A percentile compares a stretch with the other conserved stretches of the same genome.
Conservation (phyloP, 2,888 invertebrate genomes). For the Chloroclystis v-ata region DNA sequence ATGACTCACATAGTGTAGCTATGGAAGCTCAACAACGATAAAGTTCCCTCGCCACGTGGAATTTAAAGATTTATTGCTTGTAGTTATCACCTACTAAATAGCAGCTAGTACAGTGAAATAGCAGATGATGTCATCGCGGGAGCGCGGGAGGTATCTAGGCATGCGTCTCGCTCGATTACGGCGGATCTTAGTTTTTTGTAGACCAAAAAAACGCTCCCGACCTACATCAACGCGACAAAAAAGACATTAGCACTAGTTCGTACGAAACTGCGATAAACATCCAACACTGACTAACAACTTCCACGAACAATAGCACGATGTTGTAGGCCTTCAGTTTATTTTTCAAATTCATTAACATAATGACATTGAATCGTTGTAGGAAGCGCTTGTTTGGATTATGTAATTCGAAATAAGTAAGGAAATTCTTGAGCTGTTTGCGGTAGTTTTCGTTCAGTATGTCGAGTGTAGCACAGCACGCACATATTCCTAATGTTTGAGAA, state of each 20-base stretch:
- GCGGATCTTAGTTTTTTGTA: conserved; percentile 52
- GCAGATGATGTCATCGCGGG: conserved; percentile 47
- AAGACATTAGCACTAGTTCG: conserved; percentile 39
- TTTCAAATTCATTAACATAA: conserved; percentile 43
- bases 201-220: conserved; percentile 53
- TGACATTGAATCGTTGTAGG: conserved; percentile 39
- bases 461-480: too few species aligned
- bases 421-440: conserved; percentile 7
- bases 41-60: conserved; percentile 6
- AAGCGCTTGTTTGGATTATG: conserved; percentile 34
- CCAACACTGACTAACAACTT: conserved; percentile 34
- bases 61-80: conserved; percentile 8
- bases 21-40: background rate
- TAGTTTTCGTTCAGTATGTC: conserved; percentile 8
- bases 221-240: conserved; percentile 67
- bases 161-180: conserved; percentile 36
- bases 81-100: conserved; percentile 23
- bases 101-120: conserved; percentile 6
- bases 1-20: background rate
- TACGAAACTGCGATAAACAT: conserved; percentile 32
- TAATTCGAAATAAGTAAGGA: conserved; percentile 21
- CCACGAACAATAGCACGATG: conserved; percentile 32
- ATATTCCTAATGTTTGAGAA: conserved; percentile 13
- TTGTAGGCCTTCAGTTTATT: conserved; percentile 37
- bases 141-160: conserved; percentile 18